Base-by-base conservation (phyloP, 2,113 vertebrate species). In the Pseudonaja textilis region DNA sequence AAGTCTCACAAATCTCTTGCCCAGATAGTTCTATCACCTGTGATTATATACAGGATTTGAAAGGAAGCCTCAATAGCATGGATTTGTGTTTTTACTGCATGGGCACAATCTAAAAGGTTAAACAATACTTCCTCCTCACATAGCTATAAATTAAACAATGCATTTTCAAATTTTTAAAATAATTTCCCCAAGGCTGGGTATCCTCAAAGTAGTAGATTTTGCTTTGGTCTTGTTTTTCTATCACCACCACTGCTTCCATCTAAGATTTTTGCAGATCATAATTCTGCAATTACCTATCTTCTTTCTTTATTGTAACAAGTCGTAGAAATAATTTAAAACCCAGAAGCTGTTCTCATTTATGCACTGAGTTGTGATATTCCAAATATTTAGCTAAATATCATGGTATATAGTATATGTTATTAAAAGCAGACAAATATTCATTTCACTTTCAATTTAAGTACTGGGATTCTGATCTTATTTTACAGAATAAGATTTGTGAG, bases 1-100 rank as follows among this genome's bases (percentile, higher is more conserved):
- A 96, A 96, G 93, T 90, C 89, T 96, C 85, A 50, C 88, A 5
- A 96, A 96, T 96, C 96, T 97, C 95, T 91, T 95, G 61, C 91
- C 93, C 91, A 88, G 93, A 91, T 95, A 95, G 96, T 96, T 97
- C 96, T 96, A 95, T 96, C 96, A 97, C 95, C 94, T 96, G 96
- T 94, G 90, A 86, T 0, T 89, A 90, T 96, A 74, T 91, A 64
- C 95, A 92, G 94, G 89, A 89, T 96, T 89, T 92, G 92, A 90
- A 88, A 95, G 91, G 96, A 96, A 93, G 95, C 93, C 91, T 89
- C 92, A 26, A 29, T 88, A 95, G 81, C 89, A 23, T 64, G 91
- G 92, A 93, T 95, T 92, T 92, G 23, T 93, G 29, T 52, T 20
- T 74, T 0, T 59, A 74, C 1, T 11, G 39, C 26, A n/a, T 20